Base-by-base conservation (phyloP, 2,888 invertebrate genomes). In the Stramonita haemastoma region DNA sequence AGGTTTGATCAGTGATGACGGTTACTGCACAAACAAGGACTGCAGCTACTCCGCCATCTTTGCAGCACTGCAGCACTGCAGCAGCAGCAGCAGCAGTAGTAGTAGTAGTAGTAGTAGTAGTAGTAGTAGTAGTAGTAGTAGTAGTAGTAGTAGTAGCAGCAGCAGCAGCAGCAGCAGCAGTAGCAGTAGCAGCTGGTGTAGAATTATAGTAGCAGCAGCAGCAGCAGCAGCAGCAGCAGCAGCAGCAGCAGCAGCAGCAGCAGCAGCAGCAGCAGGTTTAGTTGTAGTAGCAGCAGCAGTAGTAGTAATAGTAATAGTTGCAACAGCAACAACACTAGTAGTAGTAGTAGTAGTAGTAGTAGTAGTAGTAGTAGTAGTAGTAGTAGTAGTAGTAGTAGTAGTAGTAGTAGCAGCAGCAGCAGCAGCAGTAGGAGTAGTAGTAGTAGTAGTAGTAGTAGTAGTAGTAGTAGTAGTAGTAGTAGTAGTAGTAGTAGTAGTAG, bases 211-310 rank as follows among this genome's bases (percentile, higher is more conserved):
- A 86, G 77, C 32, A 89, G 34, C 13, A 89, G 56, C 46, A 90
- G 79, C 34, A 73, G 86, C 86, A 87, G 29, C 86, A 22, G 85
- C 70, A 70, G 70, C 70, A 70, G 11, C 70, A 8, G 22, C 26
- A 70, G 70, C 26, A 70, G 22, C 26, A 70, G 70, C 26, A 19
- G 70, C 26, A 70, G 70, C 26, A 70, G 70, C 26, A 70, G 70
- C 26, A 19, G 70, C 26, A 70, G 70, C 70, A 70, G 70, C 70
- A 70, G 70, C 5, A 70, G 70, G 22, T 1, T 60, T 60, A 60
- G 60, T 17, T 4, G 84, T 84, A 90, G 89, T 90, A 90, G 85
- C 84, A 90, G 89, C 85, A 90, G 85, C 90, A 90, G 85, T 89
- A 90, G 89, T 89, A 90, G 85, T 85, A n/a, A n/a, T n/a, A n/a